Percentiles rank a stretch among this genome's conserved stretches.
phyloP scores from a whole-genome alignment of 2,888 invertebrate genomes.

The Agonopterix arenella region DNA sequence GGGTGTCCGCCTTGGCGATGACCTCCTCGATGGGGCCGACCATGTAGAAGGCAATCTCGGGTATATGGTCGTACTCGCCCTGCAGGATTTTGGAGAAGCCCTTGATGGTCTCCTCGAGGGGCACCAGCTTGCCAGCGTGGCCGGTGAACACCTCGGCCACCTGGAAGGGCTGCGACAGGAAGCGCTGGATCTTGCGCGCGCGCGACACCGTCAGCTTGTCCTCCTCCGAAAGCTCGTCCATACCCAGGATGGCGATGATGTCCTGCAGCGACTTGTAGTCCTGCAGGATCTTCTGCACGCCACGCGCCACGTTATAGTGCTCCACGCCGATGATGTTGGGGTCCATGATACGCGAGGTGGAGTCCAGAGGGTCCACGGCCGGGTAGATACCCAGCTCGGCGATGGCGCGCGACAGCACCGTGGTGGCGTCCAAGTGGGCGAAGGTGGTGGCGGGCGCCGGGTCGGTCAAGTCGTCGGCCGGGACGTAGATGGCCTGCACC shows the following conservation, averaged over 20 bases:
- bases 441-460: constrained; percentile 97
- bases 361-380: constrained; percentile 96
- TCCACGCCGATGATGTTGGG: constrained; percentile 93
- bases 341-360: constrained; percentile 96
- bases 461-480: constrained; percentile 97
- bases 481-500: constrained; percentile 97
- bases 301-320: constrained; percentile 93
- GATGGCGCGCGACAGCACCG: constrained; percentile 94
- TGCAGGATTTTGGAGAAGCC: constrained; percentile 90
- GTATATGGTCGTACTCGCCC: constrained; percentile 89
- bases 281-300: constrained; percentile 95
- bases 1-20: constrained; percentile 87
- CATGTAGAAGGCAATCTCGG: constrained; percentile 95
- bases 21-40: constrained; percentile 89
- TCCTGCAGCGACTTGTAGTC: constrained; percentile 86
- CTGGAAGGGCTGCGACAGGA: constrained; percentile 95
- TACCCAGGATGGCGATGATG: constrained; percentile 95
- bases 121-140: constrained; percentile 92
- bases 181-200: constrained; percentile 95
- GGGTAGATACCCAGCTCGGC: constrained; percentile 96
- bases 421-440: constrained; percentile 97
- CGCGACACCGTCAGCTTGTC: constrained; percentile 96
- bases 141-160: constrained; percentile 97
- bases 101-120: constrained; percentile 90
- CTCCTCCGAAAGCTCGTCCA: constrained; percentile 92